A percentile compares a stretch with the other conserved stretches of the same genome.
Evolutionary conservation across 2,113 vertebrate genomes (phyloP).

Genomic region (Cyprinodon variegatus): DNA sequence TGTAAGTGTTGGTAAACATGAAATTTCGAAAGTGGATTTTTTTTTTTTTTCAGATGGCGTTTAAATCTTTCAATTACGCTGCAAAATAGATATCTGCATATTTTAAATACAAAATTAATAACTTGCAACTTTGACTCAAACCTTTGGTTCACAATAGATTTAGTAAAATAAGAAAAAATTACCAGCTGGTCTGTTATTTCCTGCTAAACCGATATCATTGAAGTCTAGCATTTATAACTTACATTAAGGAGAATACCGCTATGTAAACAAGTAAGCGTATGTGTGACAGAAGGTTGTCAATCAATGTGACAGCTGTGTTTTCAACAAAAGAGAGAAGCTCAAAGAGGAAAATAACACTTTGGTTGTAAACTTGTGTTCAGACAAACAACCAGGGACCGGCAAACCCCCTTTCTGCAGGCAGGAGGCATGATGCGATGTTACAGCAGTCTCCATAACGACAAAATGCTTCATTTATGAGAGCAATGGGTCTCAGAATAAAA

Average conservation of each 20-base stretch:
- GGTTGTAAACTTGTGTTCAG: background rate
- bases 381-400: background rate
- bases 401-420: conserved; percentile 7
- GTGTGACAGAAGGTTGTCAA: background rate
- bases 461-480: conserved; percentile 28
- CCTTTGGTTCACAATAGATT: background rate
- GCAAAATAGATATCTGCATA: background rate
- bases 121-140: background rate
- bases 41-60: background rate
- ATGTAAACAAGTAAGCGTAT: background rate
- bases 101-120: background rate
- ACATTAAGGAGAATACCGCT: background rate
- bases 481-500: conserved; percentile 8
- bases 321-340: background rate
- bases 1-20: background rate
- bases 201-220: background rate
- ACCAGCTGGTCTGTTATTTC: background rate
- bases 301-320: background rate
- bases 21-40: background rate
- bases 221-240: background rate
- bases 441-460: conserved; percentile 5
- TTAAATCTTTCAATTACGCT: background rate
- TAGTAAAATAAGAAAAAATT: background rate
- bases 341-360: background rate
- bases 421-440: background rate